phyloP scores from a whole-genome alignment of 2,888 invertebrate species.

The Orthosia gothica region DNA sequence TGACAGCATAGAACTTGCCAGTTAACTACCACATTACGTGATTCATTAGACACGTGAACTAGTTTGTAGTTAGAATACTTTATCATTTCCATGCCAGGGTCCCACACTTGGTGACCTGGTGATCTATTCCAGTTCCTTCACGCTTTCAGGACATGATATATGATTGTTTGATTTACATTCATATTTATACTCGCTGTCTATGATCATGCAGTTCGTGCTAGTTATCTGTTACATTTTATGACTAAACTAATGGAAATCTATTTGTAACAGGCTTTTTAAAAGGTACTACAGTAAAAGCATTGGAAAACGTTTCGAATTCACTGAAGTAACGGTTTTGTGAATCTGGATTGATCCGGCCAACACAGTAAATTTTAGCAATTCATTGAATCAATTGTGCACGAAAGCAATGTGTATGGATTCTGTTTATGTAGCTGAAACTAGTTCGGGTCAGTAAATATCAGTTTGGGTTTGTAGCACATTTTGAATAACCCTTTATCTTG shows the following conservation, averaged over 20 bases:
- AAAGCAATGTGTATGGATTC: constrained; percentile 40
- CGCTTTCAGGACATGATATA: constrained; percentile 59
- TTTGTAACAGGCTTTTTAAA: constrained; percentile 23
- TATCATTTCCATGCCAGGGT: constrained; percentile 46
- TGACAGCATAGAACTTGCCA: constrained; percentile 31
- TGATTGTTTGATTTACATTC: constrained; percentile 53
- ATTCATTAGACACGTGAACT: constrained; percentile 51
- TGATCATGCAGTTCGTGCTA: constrained; percentile 31
- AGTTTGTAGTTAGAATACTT: constrained; percentile 42
- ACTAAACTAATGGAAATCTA: constrained; percentile 40
- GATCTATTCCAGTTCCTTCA: constrained; percentile 54
- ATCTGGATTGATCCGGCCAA: constrained; percentile 24
- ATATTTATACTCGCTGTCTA: constrained; percentile 47
- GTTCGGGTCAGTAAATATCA: constrained; percentile 39
- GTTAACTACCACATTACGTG: constrained; percentile 42
- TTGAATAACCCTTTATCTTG: not conserved
- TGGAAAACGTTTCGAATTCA: constrained; percentile 15
- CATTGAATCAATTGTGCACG: constrained; percentile 39
- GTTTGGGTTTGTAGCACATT: not conserved
- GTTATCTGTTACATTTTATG: constrained; percentile 41
- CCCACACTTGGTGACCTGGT: constrained; percentile 53
- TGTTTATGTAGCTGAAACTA: constrained; percentile 42
- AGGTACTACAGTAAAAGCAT: constrained; percentile 18
- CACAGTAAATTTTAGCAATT: constrained; percentile 45
- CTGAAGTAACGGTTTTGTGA: constrained; percentile 25